Evolutionary conservation across 2,797 vertebrate species (phyloP).

Genomic region (Crocidura indochinensis): DNA sequence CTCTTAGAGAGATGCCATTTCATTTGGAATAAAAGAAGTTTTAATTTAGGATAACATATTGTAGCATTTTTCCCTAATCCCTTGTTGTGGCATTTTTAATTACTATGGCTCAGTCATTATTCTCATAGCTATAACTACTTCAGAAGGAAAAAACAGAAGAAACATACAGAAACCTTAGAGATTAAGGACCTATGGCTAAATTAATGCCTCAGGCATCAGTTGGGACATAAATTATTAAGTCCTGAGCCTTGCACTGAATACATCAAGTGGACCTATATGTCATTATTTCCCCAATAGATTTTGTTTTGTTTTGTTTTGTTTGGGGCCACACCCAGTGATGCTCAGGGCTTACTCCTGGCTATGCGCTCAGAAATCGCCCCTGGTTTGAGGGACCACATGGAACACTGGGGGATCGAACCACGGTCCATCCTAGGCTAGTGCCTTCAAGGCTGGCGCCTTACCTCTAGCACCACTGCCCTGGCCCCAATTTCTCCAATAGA

Average conservation of each 20-base stretch:
- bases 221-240: background rate
- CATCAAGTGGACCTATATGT: background rate
- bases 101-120: background rate
- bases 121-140: background rate
- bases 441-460: too few species aligned
- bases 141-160: conserved; percentile 11
- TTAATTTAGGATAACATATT: conserved; percentile 54
- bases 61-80: background rate
- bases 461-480: too few species aligned
- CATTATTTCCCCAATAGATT: background rate
- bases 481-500: background rate
- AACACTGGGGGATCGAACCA: too few species aligned
- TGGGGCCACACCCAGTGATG: too few species aligned
- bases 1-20: background rate
- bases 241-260: background rate
- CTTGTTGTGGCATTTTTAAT: conserved; percentile 30
- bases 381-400: too few species aligned
- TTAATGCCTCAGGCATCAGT: background rate
- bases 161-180: background rate
- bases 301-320: too few species aligned
- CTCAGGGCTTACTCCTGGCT: too few species aligned
- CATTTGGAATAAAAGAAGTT: conserved; percentile 51
- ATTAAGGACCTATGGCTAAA: background rate
- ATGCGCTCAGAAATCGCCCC: too few species aligned
- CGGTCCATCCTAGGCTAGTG: too few species aligned